Evolutionary conservation across 2,888 invertebrate genomes (phyloP), one percentile per base, ranked within the genome.

Genomic region (Deroplatys truncata): DNA sequence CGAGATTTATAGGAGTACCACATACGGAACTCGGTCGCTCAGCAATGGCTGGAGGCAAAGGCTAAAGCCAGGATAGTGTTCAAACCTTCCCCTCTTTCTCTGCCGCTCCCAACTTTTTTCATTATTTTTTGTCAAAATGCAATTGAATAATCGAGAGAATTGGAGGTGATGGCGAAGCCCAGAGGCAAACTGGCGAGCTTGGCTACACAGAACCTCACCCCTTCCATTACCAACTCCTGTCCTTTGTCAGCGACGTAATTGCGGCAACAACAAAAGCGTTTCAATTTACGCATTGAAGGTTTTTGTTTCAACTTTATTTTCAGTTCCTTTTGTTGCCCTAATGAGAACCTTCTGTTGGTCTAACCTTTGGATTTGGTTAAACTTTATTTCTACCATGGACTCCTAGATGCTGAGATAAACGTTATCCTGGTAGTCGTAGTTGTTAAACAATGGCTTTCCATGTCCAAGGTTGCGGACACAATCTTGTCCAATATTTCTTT

Each of bases 101-200:
- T 72, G 25, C 7, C 56, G 56, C 56, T 72, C 2, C n/a, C 28
- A 72, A 85, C 72, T 72, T 86, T 86, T 86, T 86, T 43, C 49
- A 16, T 20, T 72, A 20, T 20, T 72, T 72, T 72, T 72, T 72
- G 56, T 72, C 56, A 72, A 86, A 86, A 86, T 72, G 86, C 86
- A 86, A 49, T 72, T 86, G 86, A 86, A 86, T 86, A 86, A 72
- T 86, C 56, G 86, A 56, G 86, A 85, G 86, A 86, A 86, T 16
- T 72, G 86, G 72, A 86, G 28, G 86, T 56, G 86, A 28, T 56
- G 86, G 86, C 28, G 31, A 43, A 72, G 86, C 86, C 43, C 35
- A 43, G 20, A 72, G 56, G 43, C n/a, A 43, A n/a, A 31, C 56
- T 56, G 72, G 29, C 28, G 82, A 72, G 28, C 86, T 25, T 31